Base-by-base conservation (phyloP, 2,888 invertebrate species). In the Lydus trimaculatus region DNA sequence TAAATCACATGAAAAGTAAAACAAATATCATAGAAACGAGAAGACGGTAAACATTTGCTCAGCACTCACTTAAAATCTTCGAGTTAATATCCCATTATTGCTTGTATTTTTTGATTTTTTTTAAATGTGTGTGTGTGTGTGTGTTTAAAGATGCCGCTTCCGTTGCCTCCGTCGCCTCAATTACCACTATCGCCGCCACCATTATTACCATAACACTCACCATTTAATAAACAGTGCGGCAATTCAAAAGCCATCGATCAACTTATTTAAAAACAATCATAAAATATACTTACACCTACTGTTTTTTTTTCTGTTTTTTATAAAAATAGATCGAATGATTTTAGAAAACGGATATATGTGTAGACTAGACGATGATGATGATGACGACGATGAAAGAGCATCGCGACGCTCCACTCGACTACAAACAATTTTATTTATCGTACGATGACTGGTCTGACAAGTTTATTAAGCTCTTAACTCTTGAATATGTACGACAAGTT, bases 1-100 rank as follows among this genome's bases (percentile, higher is more conserved):
- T 4, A 13, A 52, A 23, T 9, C 0, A 52, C 3, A 13, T n/a
- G n/a, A 52, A 52, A 1, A 25, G 20, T 25, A 36, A 13, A 43
- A 66, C 76, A 82, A 83, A 83, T 80, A 82, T 73, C 73, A 20
- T 52, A n/a, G 20, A 23, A 52, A 52, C 17, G 74, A 70, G 61
- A 75, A 75, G 79, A 79, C 75, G 70, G 81, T 80, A 83, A 84
- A 84, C 83, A 83, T 84, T 84, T 84, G 76, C 81, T 69, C 72
- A 80, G 80, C 84, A 81, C 84, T 84, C 74, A 52, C 48, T 77
- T 77, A 74, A 76, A 77, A 74, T 52, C 69, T 72, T 72, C 59
- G 67, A 69, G 73, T 73, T 77, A 78, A 79, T 79, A 78, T 77
- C 76, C 72, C 72, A 70, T 64, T 71, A 52, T 70, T 58, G 68